A percentile compares a stretch with the other conserved stretches of the same genome.
These are phyloP conservation scores for Esox masquinongy DNA, from an alignment of 2,797 vertebrate genomes.

Conservation along the genomic window DNA sequence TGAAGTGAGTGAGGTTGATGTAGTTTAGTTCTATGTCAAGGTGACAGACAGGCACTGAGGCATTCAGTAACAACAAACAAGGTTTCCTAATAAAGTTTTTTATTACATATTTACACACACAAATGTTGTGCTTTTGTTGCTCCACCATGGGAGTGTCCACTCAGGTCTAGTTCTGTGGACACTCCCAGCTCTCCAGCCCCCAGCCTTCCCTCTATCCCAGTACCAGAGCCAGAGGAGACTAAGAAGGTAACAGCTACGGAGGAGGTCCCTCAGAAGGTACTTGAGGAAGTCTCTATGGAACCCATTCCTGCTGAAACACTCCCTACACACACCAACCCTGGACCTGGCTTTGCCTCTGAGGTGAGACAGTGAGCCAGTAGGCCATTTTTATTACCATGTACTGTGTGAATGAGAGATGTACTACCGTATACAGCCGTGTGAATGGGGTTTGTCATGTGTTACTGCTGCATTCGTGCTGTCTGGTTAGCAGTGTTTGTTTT, in stretches of 20 bases:
- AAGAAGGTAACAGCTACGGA: neutral
- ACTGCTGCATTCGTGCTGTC: neutral
- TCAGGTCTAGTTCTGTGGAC: slow-evolving; percentile 65
- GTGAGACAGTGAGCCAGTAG: slow-evolving; percentile 57
- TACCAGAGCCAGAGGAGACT: slow-evolving; percentile 8
- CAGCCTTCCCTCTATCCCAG: slow-evolving; percentile 33
- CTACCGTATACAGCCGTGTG: neutral
- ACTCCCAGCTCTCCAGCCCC: slow-evolving; percentile 50
- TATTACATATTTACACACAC: too few species aligned
- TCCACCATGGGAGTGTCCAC: slow-evolving; percentile 5
- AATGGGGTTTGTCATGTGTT: neutral
- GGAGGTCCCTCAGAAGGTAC: slow-evolving; percentile 37
- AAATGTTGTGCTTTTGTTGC: too few species aligned
- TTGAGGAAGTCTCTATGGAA: slow-evolving; percentile 58
- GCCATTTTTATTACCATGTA: neutral
- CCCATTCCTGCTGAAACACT: slow-evolving; percentile 38
- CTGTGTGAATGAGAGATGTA: neutral
- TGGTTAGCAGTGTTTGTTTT: slow-evolving; percentile 19
- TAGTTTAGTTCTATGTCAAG: too few species aligned
- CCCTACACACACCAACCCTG: slow-evolving; percentile 76
- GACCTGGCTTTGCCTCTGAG: slow-evolving; percentile 80
- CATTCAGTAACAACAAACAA: too few species aligned
- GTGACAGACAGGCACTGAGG: too few species aligned
- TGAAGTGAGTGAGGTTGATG: slow-evolving; percentile 79
- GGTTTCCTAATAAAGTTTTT: too few species aligned